Evolutionary conservation across 1,140 invertebrate genomes (phyloP), one percentile per base, ranked within the genome.

Genomic region (Lepeophtheirus salmonis): DNA sequence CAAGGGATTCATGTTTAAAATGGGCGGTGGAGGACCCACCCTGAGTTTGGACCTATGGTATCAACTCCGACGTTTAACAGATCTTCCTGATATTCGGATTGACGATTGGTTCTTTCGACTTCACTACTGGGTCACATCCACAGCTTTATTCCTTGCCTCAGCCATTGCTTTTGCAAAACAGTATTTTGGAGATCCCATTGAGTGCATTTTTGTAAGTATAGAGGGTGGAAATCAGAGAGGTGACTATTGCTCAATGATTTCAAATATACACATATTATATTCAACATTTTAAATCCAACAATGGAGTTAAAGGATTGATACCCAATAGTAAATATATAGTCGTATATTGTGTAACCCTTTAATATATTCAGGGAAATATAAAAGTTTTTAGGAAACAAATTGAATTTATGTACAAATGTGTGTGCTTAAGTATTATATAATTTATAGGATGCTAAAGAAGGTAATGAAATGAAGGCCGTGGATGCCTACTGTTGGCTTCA

Each of bases 401-500:
- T 41, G 30, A n/a, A 10, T 41, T 41, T 41, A 41, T 10, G 20
- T 52, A 52, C 17, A 52, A 6, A 17, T 21, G 17, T 52, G 20
- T 52, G 16, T 52, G 12, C 22, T 14, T 20, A 54, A 54, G 52
- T 2, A 2, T 57, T 56, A 13, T 41, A 10, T 6, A n/a, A 57
- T 17, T 54, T 54, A 2, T 21, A 54, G 52, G 55, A 57, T 41
- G 55, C 55, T 14, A 57, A 57, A 41, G 20, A 57, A 17, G 55
- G 55, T 2, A 25, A 21, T 26, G 55, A 57, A 30, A 57, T 57
- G 20, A 57, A 57, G 26, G 55, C 55, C 26, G 55, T 57, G 23
- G 55, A 57, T 21, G 55, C 55, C 55, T 57, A 57, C 26, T 57
- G 55, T 57, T 57, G 55, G 55, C 55, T 57, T 2, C 55, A 57